These are phyloP conservation scores for Drosophila rellima DNA, from an alignment of 2,888 invertebrate genomes.

Conservation along the genomic window DNA sequence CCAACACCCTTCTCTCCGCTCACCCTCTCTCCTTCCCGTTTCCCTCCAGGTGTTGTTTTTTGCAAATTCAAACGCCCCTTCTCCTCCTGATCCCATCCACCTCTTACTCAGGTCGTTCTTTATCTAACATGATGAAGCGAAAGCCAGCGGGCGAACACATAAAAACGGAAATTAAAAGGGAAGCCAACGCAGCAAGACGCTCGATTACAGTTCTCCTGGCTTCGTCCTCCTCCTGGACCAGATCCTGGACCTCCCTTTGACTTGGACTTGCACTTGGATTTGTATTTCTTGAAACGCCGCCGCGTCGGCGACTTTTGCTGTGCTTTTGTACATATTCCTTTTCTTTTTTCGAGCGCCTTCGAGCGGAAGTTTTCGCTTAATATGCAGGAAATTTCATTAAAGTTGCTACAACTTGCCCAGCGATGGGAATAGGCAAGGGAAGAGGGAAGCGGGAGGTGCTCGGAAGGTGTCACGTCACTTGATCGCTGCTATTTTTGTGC, in stretches of 20 bases:
- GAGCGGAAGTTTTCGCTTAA: slow-evolving; percentile 69
- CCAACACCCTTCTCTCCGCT: too few relatives aligned
- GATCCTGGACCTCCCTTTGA: slow-evolving; percentile 9
- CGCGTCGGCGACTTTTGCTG: slow-evolving; percentile 20
- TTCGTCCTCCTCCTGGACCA: not conserved
- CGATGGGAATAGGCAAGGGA: not conserved
- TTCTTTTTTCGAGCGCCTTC: slow-evolving; percentile 8
- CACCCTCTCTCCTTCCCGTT: not conserved
- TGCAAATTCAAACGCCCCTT: slow-evolving; percentile 28
- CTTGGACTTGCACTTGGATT: slow-evolving; percentile 19
- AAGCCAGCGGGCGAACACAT: slow-evolving; percentile 47
- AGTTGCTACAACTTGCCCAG: slow-evolving; percentile 55
- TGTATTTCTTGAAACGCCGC: slow-evolving; percentile 1
- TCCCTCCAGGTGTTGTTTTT: slow-evolving; percentile 26
- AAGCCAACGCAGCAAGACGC: slow-evolving; percentile 67
- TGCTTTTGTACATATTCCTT: slow-evolving; percentile 1
- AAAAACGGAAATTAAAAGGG: slow-evolving; percentile 79
- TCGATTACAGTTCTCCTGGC: slow-evolving; percentile 32
- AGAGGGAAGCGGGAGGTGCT: not conserved
- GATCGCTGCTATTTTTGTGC: slow-evolving; percentile 36
- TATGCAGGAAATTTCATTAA: slow-evolving; percentile 76
- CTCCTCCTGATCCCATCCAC: too few relatives aligned
- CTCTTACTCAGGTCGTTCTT: too few relatives aligned
- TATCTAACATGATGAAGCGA: not conserved
- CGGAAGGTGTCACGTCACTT: slow-evolving; percentile 23